Base-by-base conservation (phyloP, 2,888 invertebrate genomes). In the Beris chalybata region DNA sequence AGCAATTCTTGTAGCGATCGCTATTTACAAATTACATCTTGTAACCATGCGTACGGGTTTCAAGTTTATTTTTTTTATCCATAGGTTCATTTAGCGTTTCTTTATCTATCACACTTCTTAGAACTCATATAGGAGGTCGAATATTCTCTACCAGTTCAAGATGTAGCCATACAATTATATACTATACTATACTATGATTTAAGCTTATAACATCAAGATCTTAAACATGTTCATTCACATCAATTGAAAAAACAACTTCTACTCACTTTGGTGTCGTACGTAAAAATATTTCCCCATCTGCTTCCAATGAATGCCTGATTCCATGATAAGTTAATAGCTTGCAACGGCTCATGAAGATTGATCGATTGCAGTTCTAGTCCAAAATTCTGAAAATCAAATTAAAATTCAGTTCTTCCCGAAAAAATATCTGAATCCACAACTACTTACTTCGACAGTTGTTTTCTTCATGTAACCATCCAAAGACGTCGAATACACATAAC, bases 291-390 rank as follows among this genome's bases (percentile, higher is more conserved):
- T 15, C 92, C 91, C 71, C 86, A 86, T 71, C 87, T 85, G 1
- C 90, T 89, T 50, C 91, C 91, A 43, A 91, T 84, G 74, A 87
- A 92, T 45, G 90, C 83, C 5, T 84, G 85, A 70, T 86, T 86
- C 91, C 91, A 91, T 1, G 86, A 84, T 32, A 86, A 81, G 71
- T 90, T 90, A 85, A 91, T 88, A 15, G 90, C 89, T 74, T 90
- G 90, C 69, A 91, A 83, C 0, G 89, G 87, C 59, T 80, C 80
- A 69, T 78, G 76, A 0, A 80, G 67, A 68, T 80, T 76, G 0
- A 76, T 68, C 3, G 77, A 74, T 32, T 76, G 76, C 48, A 75
- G 68, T 13, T 79, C 76, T 11, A 75, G 71, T 15, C 77, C 76
- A 64, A 79, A 73, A 64, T 78, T 77, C 80, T 80, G 55, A 7